Conservation (phyloP, 2,888 invertebrate genomes). For the Tridacna crocea region DNA sequence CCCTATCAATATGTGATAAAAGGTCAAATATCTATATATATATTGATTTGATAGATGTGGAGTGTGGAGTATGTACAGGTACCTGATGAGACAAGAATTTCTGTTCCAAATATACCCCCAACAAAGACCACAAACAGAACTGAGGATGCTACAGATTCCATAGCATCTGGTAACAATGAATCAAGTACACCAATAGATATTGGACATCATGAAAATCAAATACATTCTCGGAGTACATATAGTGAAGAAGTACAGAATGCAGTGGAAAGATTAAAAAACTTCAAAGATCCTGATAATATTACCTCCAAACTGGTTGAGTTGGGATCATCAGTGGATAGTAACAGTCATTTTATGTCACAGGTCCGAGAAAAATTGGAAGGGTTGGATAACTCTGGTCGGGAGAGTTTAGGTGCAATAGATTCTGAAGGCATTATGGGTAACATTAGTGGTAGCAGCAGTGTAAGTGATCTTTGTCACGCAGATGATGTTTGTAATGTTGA, state of each 20-base stretch:
- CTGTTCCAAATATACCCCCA: slow-evolving; percentile 36
- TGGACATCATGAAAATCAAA: slow-evolving; percentile 24
- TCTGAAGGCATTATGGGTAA: slow-evolving; percentile 58
- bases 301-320: slow-evolving; percentile 75
- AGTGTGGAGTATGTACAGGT: slow-evolving; percentile 96
- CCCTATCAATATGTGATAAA: no score
- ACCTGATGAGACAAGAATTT: slow-evolving; percentile 86
- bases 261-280: slow-evolving; percentile 75
- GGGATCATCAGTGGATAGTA: slow-evolving; percentile 81
- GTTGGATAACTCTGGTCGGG: slow-evolving; percentile 46
- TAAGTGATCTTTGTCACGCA: slow-evolving; percentile 72
- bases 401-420: slow-evolving; percentile 58
- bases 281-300: slow-evolving; percentile 80
- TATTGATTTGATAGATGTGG: slow-evolving; percentile 92
- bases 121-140: slow-evolving; percentile 16
- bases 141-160: slow-evolving; percentile 39
- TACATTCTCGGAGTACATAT: slow-evolving; percentile 68
- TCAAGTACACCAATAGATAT: slow-evolving; percentile 52
- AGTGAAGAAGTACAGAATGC: slow-evolving; percentile 73
- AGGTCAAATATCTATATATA: no score
- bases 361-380: slow-evolving; percentile 59
- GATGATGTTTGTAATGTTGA: slow-evolving; percentile 63
- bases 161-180: slow-evolving; percentile 30
- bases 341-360: slow-evolving; percentile 72
- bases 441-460: slow-evolving; percentile 74